Evolutionary conservation across 92 coral and sea anemone genomes (phyloP).

Genomic region (Chrysogorgia sp.): DNA sequence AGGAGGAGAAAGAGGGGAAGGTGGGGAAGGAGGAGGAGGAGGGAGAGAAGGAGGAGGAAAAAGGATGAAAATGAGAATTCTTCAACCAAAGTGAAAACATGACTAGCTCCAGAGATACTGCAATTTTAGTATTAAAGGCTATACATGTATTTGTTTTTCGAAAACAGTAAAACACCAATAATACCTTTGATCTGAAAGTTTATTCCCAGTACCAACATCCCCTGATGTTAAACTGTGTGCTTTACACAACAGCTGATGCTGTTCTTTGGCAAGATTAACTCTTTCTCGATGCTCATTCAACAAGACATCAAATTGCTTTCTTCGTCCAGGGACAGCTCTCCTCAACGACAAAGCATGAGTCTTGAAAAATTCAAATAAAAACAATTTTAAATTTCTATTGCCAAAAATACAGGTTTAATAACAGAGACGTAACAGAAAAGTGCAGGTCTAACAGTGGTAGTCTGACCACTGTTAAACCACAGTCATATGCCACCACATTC

Average conservation of each 20-base stretch:
- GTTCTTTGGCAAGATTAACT: constrained; percentile 93
- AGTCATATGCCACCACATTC: too few relatives aligned
- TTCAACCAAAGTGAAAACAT: too few relatives aligned
- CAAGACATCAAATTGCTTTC: constrained; percentile 85
- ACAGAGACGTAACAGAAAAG: not conserved
- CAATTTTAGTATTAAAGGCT: not conserved
- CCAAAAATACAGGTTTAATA: not conserved
- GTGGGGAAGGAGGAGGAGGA: too few relatives aligned
- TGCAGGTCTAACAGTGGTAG: too few relatives aligned
- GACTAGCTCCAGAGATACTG: not conserved
- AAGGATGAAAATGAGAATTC: too few relatives aligned
- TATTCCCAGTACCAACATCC: constrained; percentile 10
- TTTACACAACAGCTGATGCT: constrained; percentile 64
- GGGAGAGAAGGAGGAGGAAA: too few relatives aligned
- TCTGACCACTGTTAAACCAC: too few relatives aligned
- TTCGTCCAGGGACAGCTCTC: constrained; percentile 90
- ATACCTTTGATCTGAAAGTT: constrained; percentile 38
- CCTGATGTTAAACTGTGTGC: constrained; percentile 49
- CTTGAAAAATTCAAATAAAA: too few relatives aligned
- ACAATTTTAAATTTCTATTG: not conserved
- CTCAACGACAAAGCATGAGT: constrained; percentile 96
- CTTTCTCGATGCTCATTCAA: constrained; percentile 91
- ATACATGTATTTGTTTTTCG: not conserved
- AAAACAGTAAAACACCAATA: not conserved
- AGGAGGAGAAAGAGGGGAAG: too few relatives aligned